Conservation (phyloP, 2,888 invertebrate species). For the Archaeoteleia sp. region DNA sequence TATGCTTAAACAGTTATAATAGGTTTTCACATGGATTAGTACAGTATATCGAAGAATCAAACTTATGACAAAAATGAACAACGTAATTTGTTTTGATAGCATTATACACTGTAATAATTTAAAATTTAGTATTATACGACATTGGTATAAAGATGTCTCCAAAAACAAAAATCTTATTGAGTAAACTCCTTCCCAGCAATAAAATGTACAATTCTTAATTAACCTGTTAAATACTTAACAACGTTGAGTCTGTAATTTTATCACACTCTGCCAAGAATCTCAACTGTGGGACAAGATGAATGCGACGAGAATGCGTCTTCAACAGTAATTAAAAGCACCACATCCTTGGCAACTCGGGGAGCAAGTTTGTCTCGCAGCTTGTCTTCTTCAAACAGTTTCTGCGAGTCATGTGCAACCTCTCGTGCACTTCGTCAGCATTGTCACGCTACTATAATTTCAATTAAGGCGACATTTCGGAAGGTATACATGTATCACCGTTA, state of each 20-base stretch:
- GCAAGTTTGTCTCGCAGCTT: conserved; percentile 42
- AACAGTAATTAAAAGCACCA: conserved; percentile 68
- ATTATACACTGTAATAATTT: too few species aligned
- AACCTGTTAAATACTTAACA: conserved; percentile 28
- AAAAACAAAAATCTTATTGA: too few species aligned
- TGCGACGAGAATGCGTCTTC: conserved; percentile 59
- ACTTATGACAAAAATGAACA: too few species aligned
- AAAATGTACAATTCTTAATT: too few species aligned
- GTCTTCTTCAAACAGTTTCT: conserved; percentile 39
- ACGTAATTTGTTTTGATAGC: too few species aligned
- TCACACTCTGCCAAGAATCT: conserved; percentile 20
- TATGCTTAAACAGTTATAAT: too few species aligned
- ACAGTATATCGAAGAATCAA: too few species aligned
- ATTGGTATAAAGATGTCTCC: too few species aligned
- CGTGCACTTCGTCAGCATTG: conserved; percentile 38
- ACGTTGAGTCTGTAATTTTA: conserved; percentile 29
- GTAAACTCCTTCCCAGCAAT: too few species aligned
- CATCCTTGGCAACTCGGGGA: conserved; percentile 45
- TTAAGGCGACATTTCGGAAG: conserved; percentile 35
- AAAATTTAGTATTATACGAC: too few species aligned
- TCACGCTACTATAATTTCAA: conserved; percentile 46
- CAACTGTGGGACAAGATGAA: conserved; percentile 52
- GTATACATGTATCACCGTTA: conserved; percentile 29
- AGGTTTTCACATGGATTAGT: too few species aligned
- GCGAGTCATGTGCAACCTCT: conserved; percentile 31